Percentiles rank a stretch among this genome's conserved stretches.
Conservation (phyloP, 1,140 invertebrate genomes). For the Aphaenogaster ashmeadi region DNA sequence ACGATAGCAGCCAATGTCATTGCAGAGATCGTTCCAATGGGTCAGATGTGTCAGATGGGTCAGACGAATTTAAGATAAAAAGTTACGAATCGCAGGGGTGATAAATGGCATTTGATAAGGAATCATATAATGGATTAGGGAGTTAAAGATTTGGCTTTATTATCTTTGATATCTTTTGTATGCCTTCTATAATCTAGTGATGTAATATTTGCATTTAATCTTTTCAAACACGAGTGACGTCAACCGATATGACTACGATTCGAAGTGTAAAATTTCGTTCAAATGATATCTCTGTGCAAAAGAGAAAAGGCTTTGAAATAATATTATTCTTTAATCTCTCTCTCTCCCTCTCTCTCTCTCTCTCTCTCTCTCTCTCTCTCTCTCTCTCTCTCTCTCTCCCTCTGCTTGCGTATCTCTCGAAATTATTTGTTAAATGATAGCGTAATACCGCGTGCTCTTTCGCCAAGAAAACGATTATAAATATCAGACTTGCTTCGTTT, state of each 20-base stretch:
- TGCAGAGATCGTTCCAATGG: slow-evolving; percentile 11
- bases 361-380: too few relatives aligned
- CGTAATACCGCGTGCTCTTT: neutral
- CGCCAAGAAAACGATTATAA: neutral
- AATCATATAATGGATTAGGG: neutral
- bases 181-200: slow-evolving; percentile 10
- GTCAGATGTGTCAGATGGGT: neutral
- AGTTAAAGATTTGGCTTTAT: slow-evolving; percentile 22
- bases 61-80: neutral
- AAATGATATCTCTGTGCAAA: neutral
- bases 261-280: slow-evolving; percentile 2
- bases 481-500: neutral
- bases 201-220: slow-evolving; percentile 17
- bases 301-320: neutral
- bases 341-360: too few relatives aligned
- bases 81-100: too few relatives aligned
- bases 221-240: slow-evolving; percentile 14
- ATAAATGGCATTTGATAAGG: slow-evolving; percentile 14
- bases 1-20: slow-evolving; percentile 12
- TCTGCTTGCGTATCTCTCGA: neutral
- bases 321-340: slow-evolving; percentile 4
- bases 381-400: too few relatives aligned
- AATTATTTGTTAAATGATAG: slow-evolving; percentile 9
- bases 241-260: neutral
- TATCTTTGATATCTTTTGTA: slow-evolving; percentile 1